Conservation (phyloP, 2,797 vertebrate genomes). For the Macropus fuliginosus region DNA sequence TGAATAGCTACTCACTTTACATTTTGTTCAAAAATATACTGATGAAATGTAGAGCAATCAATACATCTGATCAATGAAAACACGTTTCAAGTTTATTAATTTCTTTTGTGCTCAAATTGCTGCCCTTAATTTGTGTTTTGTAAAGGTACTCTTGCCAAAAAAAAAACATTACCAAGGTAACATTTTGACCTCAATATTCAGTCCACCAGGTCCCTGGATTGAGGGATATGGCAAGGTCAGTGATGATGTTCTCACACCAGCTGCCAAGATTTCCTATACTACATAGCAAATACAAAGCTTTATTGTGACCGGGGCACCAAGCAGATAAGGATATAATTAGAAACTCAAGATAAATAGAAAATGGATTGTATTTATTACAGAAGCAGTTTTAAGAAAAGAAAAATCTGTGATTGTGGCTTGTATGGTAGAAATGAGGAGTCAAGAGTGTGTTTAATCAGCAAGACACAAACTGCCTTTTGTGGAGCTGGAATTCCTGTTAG, state of each 20-base stretch:
- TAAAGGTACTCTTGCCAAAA: not conserved
- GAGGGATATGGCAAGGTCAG: not conserved
- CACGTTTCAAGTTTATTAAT: constrained; percentile 46
- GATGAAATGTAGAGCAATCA: constrained; percentile 41
- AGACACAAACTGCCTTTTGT: constrained; percentile 32
- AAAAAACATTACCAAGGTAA: not conserved
- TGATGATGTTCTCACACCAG: constrained; percentile 7
- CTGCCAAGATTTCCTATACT: not conserved
- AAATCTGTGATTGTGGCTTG: constrained; percentile 48
- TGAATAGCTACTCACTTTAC: constrained; percentile 57
- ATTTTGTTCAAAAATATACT: constrained; percentile 52
- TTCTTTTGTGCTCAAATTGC: constrained; percentile 31
- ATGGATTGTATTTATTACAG: constrained; percentile 72
- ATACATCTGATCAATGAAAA: not conserved
- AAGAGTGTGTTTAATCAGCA: constrained; percentile 6
- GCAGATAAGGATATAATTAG: constrained; percentile 77
- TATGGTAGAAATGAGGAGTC: constrained; percentile 56
- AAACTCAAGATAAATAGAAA: constrained; percentile 78
- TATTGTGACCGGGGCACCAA: constrained; percentile 74
- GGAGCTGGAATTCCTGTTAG: constrained; percentile 7
- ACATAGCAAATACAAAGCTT: not conserved
- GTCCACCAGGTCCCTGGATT: constrained; percentile 29
- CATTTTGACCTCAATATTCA: constrained; percentile 50
- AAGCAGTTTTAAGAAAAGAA: constrained; percentile 64
- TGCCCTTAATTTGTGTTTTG: constrained; percentile 22